phyloP scores from a whole-genome alignment of 1,140 invertebrate species.

The Uloborus diversus region DNA sequence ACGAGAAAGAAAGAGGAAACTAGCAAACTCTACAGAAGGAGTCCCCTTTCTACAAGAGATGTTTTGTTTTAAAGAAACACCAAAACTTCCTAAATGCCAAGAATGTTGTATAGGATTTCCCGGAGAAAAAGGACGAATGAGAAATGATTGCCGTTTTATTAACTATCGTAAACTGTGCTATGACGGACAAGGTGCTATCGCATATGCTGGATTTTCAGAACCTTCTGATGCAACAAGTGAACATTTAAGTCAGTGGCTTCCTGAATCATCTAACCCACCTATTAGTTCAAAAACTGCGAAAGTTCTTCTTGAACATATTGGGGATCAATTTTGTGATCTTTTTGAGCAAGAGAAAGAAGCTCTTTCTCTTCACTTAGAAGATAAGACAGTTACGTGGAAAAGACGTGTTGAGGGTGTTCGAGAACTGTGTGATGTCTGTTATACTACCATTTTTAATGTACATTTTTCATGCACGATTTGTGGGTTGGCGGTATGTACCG shows the following conservation, averaged over 20 bases:
- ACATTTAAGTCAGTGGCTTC: conserved; percentile 85
- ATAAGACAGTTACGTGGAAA: conserved; percentile 87
- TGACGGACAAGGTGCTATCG: conserved; percentile 85
- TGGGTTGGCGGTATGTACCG: conserved; percentile 96
- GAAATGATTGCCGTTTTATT: conserved; percentile 95
- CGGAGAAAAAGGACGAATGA: conserved; percentile 82
- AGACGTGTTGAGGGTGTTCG: conserved; percentile 92
- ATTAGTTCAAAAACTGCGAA: conserved; percentile 88
- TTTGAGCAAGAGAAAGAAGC: conserved; percentile 91
- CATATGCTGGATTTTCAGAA: conserved; percentile 93
- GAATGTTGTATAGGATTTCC: conserved; percentile 88
- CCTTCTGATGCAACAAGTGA: conserved; percentile 88
- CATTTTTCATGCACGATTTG: conserved; percentile 98
- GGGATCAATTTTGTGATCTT: conserved; percentile 95
- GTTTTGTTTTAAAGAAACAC: conserved; percentile 84
- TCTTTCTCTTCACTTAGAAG: conserved; percentile 74
- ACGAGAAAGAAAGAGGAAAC: no score
- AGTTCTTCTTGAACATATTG: conserved; percentile 88
- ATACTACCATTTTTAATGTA: conserved; percentile 96
- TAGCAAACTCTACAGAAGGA: no score
- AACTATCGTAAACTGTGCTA: conserved; percentile 90
- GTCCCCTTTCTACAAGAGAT: conserved; percentile 83
- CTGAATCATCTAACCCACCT: conserved; percentile 68
- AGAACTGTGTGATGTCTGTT: conserved; percentile 98
- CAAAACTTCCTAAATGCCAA: conserved; percentile 87